Evolutionary conservation across 1,140 invertebrate genomes (phyloP).

Genomic region (Papilio polyxenes): DNA sequence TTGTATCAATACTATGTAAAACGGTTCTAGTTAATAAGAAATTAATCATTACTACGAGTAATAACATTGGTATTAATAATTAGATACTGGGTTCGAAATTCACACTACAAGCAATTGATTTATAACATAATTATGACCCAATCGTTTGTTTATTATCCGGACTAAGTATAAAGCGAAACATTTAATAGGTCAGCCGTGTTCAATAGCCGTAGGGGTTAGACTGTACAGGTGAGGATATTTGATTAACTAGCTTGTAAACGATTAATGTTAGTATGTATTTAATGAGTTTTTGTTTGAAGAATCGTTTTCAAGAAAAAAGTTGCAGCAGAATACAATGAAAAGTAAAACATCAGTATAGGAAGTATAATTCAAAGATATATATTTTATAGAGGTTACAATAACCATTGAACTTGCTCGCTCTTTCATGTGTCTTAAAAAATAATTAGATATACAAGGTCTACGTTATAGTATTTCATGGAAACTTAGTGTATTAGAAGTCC

Average conservation of each 20-base stretch:
- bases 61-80: neutral
- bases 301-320: neutral
- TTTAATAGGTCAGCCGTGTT: constrained; percentile 1
- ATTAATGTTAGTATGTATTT: neutral
- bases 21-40: neutral
- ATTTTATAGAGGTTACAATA: no score
- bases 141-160: neutral
- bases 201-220: constrained; percentile 9
- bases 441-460: neutral
- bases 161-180: neutral
- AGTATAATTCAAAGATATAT: no score
- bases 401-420: no score
- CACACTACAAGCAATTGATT: neutral
- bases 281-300: neutral
- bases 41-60: neutral
- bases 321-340: neutral
- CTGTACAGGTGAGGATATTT: neutral
- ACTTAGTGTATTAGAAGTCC: neutral
- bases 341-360: neutral
- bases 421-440: neutral
- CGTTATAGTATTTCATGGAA: neutral
- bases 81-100: neutral
- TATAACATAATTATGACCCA: neutral
- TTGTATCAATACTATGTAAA: neutral
- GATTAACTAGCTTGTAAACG: neutral